Evolutionary conservation across 2,797 vertebrate species (phyloP), one percentile per base, ranked within the genome.

Genomic region (Sylvia borin): DNA sequence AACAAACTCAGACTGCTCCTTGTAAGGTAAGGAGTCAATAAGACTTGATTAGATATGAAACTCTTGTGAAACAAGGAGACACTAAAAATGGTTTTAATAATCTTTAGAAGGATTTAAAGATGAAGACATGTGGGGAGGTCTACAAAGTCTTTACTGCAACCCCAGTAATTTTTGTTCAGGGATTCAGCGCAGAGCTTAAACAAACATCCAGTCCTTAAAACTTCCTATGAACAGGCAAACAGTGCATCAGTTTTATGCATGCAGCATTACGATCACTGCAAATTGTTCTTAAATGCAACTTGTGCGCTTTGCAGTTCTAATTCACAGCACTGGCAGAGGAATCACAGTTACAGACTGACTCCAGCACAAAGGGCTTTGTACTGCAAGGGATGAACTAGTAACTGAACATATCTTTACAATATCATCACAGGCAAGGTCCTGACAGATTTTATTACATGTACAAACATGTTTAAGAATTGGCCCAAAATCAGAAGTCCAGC

Each of bases 191-290:
- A 79, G 68, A 94, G 83, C 70, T 92, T 88, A 96, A 94, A 84
- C 74, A 96, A 96, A 96, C 80, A 93, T 26, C 29, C n/a, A 82
- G 81, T 81, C 88, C 84, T 91, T 82, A 91, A 91, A 94, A 84
- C 51, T 79, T 86, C 86, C 67, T 76, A 71, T 2, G 45, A 81
- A 70, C 71, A 93, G 85, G 83, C 55, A 87, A 91, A 85, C 47
- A 91, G 68, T 1, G 1, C 47, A 60, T n/a, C 32, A 60, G 71
- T 55, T 94, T 92, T 89, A 92, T 43, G 71, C 78, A 92, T 0
- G 1, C 48, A 84, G 75, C 78, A 65, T 85, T 76, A 57, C 6
- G 25, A 85, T 73, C 26, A 24, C 68, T 72, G 67, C 57, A 89
- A 91, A 89, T 54, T 72, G 68, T 86, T 86, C 84, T 67, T 70